These are phyloP conservation scores for Sericinus montela DNA, from an alignment of 2,888 invertebrate genomes.

Conservation along the genomic window DNA sequence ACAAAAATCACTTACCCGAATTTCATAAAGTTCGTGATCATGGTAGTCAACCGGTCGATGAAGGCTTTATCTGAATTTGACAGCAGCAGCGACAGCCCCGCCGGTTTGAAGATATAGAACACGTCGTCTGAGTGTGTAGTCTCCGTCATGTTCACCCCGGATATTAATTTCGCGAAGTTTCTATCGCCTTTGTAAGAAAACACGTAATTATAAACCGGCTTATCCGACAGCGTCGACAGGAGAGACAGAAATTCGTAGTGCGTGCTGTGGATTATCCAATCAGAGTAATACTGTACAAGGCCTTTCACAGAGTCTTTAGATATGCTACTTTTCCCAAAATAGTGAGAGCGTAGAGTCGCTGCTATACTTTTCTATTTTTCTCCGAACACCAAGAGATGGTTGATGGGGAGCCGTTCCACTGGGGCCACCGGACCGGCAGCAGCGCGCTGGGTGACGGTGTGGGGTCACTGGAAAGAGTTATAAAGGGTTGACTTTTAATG, in stretches of 20 bases:
- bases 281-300: conserved; percentile 51
- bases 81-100: conserved; percentile 40
- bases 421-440: conserved; percentile 49
- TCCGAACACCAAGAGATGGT: conserved; percentile 57
- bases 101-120: conserved; percentile 65
- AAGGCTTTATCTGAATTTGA: conserved; percentile 41
- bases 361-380: conserved; percentile 43
- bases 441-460: conserved; percentile 42
- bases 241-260: conserved; percentile 48
- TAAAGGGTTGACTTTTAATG: no score
- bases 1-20: conserved; percentile 43
- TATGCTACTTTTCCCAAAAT: conserved; percentile 45
- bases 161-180: conserved; percentile 49
- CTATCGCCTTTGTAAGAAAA: conserved; percentile 58
- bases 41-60: conserved; percentile 50
- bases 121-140: conserved; percentile 62
- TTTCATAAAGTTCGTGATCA: conserved; percentile 66
- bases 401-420: conserved; percentile 41
- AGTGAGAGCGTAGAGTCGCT: conserved; percentile 44
- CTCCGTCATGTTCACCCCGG: conserved; percentile 37
- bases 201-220: conserved; percentile 56
- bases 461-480: conserved; percentile 54
- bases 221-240: conserved; percentile 40
- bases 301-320: conserved; percentile 33
- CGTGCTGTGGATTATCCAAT: conserved; percentile 54